Evolutionary conservation across 2,888 invertebrate species (phyloP).

Genomic region (Agrilus cyanescens): DNA sequence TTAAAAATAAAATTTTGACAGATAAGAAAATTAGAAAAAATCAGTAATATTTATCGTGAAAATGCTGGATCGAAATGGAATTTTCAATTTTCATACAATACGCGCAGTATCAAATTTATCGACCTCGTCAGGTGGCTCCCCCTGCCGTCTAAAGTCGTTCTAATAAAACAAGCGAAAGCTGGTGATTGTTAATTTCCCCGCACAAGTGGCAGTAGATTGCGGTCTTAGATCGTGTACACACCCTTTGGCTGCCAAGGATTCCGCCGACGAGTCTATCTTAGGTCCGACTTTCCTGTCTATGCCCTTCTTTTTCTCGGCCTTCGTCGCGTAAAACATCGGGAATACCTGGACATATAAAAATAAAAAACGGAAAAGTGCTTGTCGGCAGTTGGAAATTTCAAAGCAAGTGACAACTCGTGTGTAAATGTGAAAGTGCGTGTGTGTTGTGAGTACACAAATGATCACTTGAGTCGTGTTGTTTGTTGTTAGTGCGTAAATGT

Average conservation of each 20-base stretch:
- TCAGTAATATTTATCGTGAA: too few relatives aligned
- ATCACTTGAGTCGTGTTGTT: neutral
- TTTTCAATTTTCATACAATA: conserved; percentile 20
- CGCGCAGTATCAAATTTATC: conserved; percentile 35
- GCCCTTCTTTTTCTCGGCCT: conserved; percentile 34
- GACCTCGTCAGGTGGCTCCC: conserved; percentile 29
- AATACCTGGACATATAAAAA: conserved; percentile 20
- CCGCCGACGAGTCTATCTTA: conserved; percentile 42
- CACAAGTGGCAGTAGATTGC: conserved; percentile 20
- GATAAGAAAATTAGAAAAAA: too few relatives aligned
- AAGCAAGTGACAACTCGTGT: conserved; percentile 19
- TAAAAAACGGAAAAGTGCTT: conserved; percentile 6
- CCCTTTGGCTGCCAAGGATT: conserved; percentile 60
- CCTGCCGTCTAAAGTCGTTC: conserved; percentile 17
- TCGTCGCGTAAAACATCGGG: conserved; percentile 30
- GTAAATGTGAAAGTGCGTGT: conserved; percentile 1
- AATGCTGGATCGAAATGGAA: neutral
- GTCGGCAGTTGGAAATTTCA: conserved; percentile 7
- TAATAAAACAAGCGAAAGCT: conserved; percentile 25
- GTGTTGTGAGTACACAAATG: neutral
- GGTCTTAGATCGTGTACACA: conserved; percentile 33
- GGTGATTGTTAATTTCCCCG: conserved; percentile 26
- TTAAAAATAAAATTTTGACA: too few relatives aligned
- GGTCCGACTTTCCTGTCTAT: conserved; percentile 34
- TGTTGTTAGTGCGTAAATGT: neutral